Base-by-base conservation (phyloP, 2,113 vertebrate genomes). In the Podarcis muralis region DNA sequence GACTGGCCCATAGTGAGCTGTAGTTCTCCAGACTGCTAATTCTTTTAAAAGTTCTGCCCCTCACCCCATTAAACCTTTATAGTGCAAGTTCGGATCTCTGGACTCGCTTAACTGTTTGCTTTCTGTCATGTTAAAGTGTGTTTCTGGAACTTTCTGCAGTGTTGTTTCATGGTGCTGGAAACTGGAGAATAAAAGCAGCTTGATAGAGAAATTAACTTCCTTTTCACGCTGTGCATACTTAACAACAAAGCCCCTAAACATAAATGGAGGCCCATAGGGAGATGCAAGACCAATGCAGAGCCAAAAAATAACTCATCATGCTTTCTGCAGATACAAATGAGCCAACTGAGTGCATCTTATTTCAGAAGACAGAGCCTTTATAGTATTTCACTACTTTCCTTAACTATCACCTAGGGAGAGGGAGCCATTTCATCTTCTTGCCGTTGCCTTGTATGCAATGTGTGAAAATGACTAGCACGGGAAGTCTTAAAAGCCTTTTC, bases 211-310 rank as follows among this genome's bases (percentile, higher is more conserved):
- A 80, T 80, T 69, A 87, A 66, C 27, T 30, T 59, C 23, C 76
- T 80, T 80, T 87, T 86, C 74, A 78, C 18, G 35, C 57, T 86
- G 84, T 43, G 62, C 62, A 65, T 80, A 71, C 57, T 87, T 86
- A 86, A 57, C 32, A 86, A 57, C 32, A 81, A 80, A 80, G 15
- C 15, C 43, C 65, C 43, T 57, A 15, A 37, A 20, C 32, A 32
- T 69, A 79, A 48, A 69, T 8, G 62, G 78, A 80, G 40, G 40
- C 30, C 32, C 65, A 71, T 13, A 37, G 22, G 23, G n/a, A 57
- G 6, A 2, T 27, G 30, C n/a, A 18, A 25, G 20, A 32, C 62
- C 62, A 57, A 5, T 80, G 27, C 37, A 80, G 62, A 4, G 7
- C 30, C 48, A 53, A 53, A 53, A 32, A 9, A 43, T 78, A 65